Evolutionary conservation across 2,888 invertebrate genomes (phyloP).

Genomic region (Malthinus seriepunctatus): DNA sequence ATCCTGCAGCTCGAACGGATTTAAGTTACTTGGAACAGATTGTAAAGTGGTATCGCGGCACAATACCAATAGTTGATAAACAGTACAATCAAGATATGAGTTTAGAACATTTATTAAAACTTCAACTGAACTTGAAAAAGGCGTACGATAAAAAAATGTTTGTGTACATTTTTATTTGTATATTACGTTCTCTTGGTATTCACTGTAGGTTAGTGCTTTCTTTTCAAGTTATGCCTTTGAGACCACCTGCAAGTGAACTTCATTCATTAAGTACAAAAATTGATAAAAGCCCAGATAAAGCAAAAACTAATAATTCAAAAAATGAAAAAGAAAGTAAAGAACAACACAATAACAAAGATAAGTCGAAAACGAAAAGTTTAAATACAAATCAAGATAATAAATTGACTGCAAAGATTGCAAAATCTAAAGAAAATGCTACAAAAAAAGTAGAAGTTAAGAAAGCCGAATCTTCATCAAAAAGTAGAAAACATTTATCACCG

Average conservation of each 20-base stretch:
- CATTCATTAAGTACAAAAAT: conserved; percentile 60
- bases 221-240: conserved; percentile 75
- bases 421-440: neutral
- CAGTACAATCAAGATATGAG: conserved; percentile 40
- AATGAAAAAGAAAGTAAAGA: neutral
- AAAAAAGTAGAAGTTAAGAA: neutral
- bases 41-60: conserved; percentile 74
- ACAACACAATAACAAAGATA: neutral
- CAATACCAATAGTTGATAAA: conserved; percentile 62
- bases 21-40: conserved; percentile 77
- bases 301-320: neutral
- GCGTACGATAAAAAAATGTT: conserved; percentile 70
- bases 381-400: neutral
- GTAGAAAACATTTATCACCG: neutral
- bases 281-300: conserved; percentile 7
- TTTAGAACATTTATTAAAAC: conserved; percentile 57
- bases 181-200: conserved; percentile 79
- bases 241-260: conserved; percentile 67
- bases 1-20: conserved; percentile 74
- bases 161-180: conserved; percentile 74
- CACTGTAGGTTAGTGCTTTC: conserved; percentile 81
- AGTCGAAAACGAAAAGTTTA: neutral
- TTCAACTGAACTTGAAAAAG: conserved; percentile 64
- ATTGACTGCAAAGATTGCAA: neutral
- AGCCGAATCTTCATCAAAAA: no score